These are phyloP conservation scores for Melangyna quadrimaculata DNA, from an alignment of 2,888 invertebrate species.

Conservation along the genomic window DNA sequence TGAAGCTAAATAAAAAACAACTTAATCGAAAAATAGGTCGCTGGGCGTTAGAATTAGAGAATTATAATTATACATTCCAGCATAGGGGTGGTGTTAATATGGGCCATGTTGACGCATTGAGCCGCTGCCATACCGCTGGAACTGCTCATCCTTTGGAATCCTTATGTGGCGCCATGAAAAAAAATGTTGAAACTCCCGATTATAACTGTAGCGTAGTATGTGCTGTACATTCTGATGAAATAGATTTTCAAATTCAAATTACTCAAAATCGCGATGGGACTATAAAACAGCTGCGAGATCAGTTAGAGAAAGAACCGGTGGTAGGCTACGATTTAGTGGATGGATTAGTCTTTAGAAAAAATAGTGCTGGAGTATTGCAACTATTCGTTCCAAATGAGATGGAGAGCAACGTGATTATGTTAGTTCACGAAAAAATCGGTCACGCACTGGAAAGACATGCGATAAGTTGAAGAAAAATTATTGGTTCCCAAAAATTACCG, in stretches of 20 bases:
- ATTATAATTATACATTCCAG: too few species aligned
- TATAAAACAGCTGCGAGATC: constrained; percentile 5
- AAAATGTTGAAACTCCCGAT: background rate
- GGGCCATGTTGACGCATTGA: too few species aligned
- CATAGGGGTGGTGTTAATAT: too few species aligned
- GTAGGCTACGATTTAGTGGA: constrained; percentile 4
- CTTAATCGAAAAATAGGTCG: too few species aligned
- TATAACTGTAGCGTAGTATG: background rate
- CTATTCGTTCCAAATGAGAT: constrained; percentile 27
- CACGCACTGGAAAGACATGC: background rate
- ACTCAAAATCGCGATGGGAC: constrained; percentile 16
- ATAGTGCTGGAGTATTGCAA: background rate
- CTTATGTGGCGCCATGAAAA: background rate
- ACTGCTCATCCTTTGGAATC: too few species aligned
- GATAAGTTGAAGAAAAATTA: constrained; percentile 9
- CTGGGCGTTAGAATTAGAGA: too few species aligned
- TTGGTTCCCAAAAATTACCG: constrained; percentile 14
- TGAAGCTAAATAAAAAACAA: too few species aligned
- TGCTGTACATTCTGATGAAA: constrained; percentile 13
- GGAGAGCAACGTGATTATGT: constrained; percentile 13
- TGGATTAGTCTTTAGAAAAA: constrained; percentile 17
- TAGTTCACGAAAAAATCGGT: constrained; percentile 21
- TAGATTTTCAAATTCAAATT: constrained; percentile 5
- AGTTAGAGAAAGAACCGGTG: background rate
- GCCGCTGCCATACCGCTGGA: too few species aligned